Evolutionary conservation across 1,140 invertebrate species (phyloP).

Genomic region (Cecropterus lyciades): DNA sequence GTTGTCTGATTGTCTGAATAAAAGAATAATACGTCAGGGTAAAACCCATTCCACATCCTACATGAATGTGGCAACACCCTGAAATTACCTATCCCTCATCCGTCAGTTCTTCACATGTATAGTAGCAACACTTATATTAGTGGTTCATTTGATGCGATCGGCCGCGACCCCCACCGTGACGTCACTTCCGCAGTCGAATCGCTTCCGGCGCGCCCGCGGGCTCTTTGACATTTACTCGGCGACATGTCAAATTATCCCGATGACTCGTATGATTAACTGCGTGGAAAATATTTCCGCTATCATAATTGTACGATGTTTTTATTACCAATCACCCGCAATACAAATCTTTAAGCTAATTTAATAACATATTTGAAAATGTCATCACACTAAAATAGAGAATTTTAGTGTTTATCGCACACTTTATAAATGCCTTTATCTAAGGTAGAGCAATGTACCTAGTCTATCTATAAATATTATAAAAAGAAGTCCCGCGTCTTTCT

Average conservation of each 20-base stretch:
- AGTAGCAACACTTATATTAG: slow-evolving; percentile 1
- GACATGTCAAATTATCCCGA: slow-evolving; percentile 64
- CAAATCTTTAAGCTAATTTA: not conserved
- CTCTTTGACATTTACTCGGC: slow-evolving; percentile 68
- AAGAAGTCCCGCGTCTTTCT: no score
- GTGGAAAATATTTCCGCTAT: slow-evolving; percentile 45
- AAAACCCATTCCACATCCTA: not conserved
- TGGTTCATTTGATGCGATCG: slow-evolving; percentile 15
- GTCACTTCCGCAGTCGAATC: slow-evolving; percentile 76
- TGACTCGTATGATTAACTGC: slow-evolving; percentile 60
- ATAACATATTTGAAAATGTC: not conserved
- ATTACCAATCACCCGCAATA: slow-evolving; percentile 2
- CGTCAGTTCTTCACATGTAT: slow-evolving; percentile 1
- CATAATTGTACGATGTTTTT: slow-evolving; percentile 1
- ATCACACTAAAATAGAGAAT: no score
- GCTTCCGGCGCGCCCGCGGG: slow-evolving; percentile 70
- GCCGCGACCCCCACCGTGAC: slow-evolving; percentile 52
- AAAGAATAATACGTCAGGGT: no score
- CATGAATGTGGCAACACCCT: not conserved
- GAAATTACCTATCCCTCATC: not conserved
- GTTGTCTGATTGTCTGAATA: no score
- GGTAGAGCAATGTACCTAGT: no score
- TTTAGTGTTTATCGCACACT: no score
- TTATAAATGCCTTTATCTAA: no score
- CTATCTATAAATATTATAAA: no score